Conservation (phyloP, 2,113 vertebrate genomes). For the Ophthalmolycus amberensis region DNA sequence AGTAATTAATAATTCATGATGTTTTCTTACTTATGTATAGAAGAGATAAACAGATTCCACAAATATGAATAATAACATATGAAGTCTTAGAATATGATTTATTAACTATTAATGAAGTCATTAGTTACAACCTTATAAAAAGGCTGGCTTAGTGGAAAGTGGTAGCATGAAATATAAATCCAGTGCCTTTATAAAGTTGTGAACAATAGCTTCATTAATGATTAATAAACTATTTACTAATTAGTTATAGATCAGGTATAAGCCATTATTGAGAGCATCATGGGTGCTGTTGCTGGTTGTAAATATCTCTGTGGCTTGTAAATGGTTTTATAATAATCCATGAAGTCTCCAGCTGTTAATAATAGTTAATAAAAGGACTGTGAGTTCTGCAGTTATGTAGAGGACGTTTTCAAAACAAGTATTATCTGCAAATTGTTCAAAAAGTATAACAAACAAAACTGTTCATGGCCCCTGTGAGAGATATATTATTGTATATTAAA, state of each 20-base stretch:
- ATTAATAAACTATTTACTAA: background rate
- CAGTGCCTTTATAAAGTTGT: background rate
- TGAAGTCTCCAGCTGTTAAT: slow-evolving; percentile 4
- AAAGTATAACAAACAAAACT: background rate
- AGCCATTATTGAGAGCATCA: background rate
- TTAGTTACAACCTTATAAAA: background rate
- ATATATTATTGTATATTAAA: background rate
- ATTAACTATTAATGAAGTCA: background rate
- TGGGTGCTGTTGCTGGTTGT: background rate
- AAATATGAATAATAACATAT: background rate
- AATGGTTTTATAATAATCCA: background rate
- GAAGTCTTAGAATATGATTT: background rate
- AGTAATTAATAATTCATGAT: background rate
- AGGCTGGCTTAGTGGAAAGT: background rate
- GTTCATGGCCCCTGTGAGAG: background rate
- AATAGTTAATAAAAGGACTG: background rate
- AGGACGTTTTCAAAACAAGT: background rate
- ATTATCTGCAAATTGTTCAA: background rate
- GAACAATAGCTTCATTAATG: background rate
- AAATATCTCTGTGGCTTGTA: background rate
- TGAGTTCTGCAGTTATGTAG: background rate
- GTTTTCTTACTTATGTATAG: background rate
- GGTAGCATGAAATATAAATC: background rate
- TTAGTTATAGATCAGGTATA: background rate
- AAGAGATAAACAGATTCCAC: background rate